Evolutionary conservation across 2,797 vertebrate genomes (phyloP).

Genomic region (Rallus crepitans): DNA sequence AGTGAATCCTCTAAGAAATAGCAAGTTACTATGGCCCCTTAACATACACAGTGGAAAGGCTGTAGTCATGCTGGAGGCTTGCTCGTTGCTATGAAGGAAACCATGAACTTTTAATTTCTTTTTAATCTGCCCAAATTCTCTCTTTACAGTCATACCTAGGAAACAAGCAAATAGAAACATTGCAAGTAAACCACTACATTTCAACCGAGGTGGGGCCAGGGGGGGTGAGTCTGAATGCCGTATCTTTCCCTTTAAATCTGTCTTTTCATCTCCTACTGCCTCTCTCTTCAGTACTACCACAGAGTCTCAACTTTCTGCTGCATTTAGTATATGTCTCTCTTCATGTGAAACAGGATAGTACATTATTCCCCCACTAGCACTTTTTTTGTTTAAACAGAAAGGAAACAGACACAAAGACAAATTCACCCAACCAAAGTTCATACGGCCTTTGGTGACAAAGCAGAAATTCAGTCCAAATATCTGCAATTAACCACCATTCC

Average conservation of each 20-base stretch:
- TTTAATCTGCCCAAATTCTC: background rate
- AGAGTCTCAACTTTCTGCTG: background rate
- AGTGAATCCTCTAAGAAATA: background rate
- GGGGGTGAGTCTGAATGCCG: background rate
- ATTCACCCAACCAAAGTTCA: background rate
- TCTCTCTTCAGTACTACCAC: background rate
- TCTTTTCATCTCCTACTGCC: background rate
- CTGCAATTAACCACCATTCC: background rate
- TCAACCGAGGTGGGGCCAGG: background rate
- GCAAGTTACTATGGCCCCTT: background rate
- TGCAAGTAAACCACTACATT: background rate
- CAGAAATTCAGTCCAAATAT: background rate
- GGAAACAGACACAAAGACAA: background rate
- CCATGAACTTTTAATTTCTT: background rate
- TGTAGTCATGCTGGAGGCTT: background rate
- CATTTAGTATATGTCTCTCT: background rate
- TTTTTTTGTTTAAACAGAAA: background rate
- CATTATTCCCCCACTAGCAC: background rate
- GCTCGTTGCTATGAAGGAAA: background rate
- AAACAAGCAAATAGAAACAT: background rate
- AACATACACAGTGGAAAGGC: background rate
- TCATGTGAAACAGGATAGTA: background rate
- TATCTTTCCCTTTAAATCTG: background rate
- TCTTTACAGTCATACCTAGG: background rate
- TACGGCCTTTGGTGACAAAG: background rate